Evolutionary conservation across 2,113 vertebrate genomes (phyloP).

Genomic region (Plotosus lineatus): DNA sequence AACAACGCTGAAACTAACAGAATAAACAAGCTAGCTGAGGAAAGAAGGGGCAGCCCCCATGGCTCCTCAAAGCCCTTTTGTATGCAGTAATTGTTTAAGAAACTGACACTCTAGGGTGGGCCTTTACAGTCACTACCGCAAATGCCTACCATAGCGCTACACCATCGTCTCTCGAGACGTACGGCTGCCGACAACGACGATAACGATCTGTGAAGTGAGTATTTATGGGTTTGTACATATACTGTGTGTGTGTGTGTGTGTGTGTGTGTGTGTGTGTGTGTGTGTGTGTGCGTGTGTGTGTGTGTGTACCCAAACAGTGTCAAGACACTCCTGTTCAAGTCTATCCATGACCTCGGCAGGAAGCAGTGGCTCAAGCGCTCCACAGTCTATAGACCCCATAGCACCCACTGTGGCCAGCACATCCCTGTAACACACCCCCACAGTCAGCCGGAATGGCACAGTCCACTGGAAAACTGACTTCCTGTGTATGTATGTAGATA

Average conservation of each 20-base stretch:
- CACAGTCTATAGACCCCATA: slow-evolving; percentile 63
- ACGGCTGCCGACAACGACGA: too few species aligned
- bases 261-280: background rate
- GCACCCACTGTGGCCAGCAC: slow-evolving; percentile 69
- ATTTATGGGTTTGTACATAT: background rate
- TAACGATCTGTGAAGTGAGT: too few species aligned
- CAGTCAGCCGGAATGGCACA: slow-evolving; percentile 16
- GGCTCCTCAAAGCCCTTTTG: too few species aligned
- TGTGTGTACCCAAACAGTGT: slow-evolving; percentile 65
- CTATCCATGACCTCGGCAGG: slow-evolving; percentile 68
- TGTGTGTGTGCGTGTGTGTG: slow-evolving; percentile 29
- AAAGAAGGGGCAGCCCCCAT: too few species aligned
- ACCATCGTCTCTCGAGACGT: too few species aligned
- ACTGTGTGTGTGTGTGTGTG: background rate
- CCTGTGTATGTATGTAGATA: background rate
- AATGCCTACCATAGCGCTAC: too few species aligned
- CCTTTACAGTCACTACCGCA: too few species aligned
- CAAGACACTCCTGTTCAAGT: slow-evolving; percentile 74
- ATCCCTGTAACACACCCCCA: slow-evolving; percentile 62
- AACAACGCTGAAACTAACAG: too few species aligned
- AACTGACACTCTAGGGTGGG: too few species aligned
- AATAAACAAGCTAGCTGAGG: too few species aligned
- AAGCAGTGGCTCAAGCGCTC: slow-evolving; percentile 67
- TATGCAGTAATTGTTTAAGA: too few species aligned
- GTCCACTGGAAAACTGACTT: background rate